Conservation (phyloP, 2,113 vertebrate genomes). For the Eurystomus gularis region DNA sequence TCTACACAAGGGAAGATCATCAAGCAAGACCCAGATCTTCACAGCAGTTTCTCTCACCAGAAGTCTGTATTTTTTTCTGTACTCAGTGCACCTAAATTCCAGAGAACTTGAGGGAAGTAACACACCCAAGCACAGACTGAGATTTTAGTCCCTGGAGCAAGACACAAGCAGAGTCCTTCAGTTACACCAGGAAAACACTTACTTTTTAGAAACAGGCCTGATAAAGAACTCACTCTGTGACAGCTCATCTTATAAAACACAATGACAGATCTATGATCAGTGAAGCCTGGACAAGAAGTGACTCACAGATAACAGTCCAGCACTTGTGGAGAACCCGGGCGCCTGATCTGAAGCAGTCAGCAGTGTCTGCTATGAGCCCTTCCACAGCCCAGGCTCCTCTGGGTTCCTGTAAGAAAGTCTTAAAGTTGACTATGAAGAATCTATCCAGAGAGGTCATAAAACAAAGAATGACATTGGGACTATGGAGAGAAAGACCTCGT, state of each 20-base stretch:
- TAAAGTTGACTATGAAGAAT: not conserved
- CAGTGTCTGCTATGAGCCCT: not conserved
- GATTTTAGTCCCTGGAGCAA: not conserved
- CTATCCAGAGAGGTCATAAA: not conserved
- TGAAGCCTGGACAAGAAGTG: not conserved
- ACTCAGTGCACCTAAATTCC: not conserved
- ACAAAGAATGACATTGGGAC: not conserved
- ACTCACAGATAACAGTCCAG: not conserved
- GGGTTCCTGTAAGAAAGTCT: not conserved
- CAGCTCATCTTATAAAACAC: not conserved
- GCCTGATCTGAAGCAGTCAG: not conserved
- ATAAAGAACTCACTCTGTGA: not conserved
- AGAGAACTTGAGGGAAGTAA: not conserved
- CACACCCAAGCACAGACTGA: accelerated
- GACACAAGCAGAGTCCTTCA: not conserved
- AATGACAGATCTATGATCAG: not conserved
- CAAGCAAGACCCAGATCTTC: not conserved
- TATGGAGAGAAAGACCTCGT: not conserved
- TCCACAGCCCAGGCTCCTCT: not conserved
- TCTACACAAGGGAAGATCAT: not conserved
- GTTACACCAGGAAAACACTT: not conserved
- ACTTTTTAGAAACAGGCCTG: not conserved
- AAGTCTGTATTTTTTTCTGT: not conserved
- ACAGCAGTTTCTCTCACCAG: not conserved
- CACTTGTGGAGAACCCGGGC: not conserved